These are phyloP conservation scores for Percopsis transmontana DNA, from an alignment of 2,113 vertebrate species.

Conservation along the genomic window DNA sequence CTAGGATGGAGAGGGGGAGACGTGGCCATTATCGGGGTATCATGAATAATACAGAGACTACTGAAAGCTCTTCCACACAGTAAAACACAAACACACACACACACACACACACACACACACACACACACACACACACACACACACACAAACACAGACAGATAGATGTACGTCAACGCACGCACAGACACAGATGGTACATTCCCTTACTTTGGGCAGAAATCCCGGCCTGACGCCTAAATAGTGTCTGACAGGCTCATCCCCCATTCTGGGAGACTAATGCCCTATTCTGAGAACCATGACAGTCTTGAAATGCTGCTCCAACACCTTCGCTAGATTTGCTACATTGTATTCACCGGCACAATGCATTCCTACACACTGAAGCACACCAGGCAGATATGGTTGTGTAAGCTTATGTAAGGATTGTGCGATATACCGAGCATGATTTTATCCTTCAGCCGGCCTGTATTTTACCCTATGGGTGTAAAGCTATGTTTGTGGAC, in stretches of 20 bases:
- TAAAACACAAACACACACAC: neutral
- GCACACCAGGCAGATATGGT: neutral
- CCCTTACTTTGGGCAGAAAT: conserved; percentile 28
- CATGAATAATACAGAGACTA: conserved; percentile 61
- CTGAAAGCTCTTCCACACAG: conserved; percentile 36
- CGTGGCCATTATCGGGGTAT: conserved; percentile 44
- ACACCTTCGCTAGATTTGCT: conserved; percentile 29
- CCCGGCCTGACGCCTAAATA: conserved; percentile 42
- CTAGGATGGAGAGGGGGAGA: conserved; percentile 13
- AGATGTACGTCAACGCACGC: no score
- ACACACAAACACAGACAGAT: neutral
- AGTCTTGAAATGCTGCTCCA: conserved; percentile 32
- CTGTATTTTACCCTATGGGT: no score
- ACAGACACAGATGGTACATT: neutral
- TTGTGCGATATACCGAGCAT: neutral
- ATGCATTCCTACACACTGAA: conserved; percentile 20
- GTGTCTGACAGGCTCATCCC: conserved; percentile 48
- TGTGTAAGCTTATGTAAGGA: no score
- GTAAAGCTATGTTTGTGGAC: no score
- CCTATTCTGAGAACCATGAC: conserved; percentile 52
- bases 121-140: neutral
- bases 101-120: neutral
- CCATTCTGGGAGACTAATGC: conserved; percentile 44
- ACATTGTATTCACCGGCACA: conserved; percentile 32
- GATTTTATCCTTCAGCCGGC: conserved; percentile 2